Base-by-base conservation (phyloP, 2,113 vertebrate genomes). In the Montifringilla adamsi region DNA sequence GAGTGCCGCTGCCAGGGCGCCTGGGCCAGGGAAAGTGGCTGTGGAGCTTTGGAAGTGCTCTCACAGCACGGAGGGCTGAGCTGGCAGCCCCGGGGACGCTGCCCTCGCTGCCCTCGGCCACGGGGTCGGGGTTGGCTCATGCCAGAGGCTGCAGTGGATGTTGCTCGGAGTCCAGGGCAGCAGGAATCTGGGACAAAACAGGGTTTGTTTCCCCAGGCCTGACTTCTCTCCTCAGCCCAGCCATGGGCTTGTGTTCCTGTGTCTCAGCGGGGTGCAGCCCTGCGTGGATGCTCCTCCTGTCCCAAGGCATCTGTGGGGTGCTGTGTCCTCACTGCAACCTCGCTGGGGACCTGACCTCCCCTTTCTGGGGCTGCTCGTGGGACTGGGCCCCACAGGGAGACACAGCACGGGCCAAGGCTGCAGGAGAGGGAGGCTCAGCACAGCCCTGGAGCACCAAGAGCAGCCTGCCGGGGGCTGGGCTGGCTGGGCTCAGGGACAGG, bases 121-220 rank as follows among this genome's bases (percentile, higher is more conserved):
- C 1, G 6, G 84, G 66, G 35, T 23, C 2, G 0, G 63, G 78
- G 82, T 23, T 47, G 73, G 68, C 86, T 95, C 58, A 4, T 91
- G 78, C 90, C 92, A 85, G 89, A 75, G 84, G n/a, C 75, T 66
- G 80, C 28, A 30, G 58, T 52, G 76, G 81, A 62, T 72, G 82
- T 88, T 87, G 89, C 90, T 94, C 0, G 13, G 90, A 94, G 76
- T 15, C 63, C 76, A 59, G 53, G 49, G 39, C 67, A 43, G 46
- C n/a, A 63, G 76, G 55, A 93, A 84, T 81, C 41, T 30, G 81
- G 62, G 41, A 96, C 87, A 96, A 83, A 93, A 58, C 56, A 84
- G 68, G 41, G 27, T 60, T 96, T 95, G 91, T 94, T 96, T 95
- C 88, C 75, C 33, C 53, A 87, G 90, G 26, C 17, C 2, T 64